These are phyloP conservation scores for Champsocephalus gunnari DNA, from an alignment of 2,797 vertebrate species.

Conservation along the genomic window DNA sequence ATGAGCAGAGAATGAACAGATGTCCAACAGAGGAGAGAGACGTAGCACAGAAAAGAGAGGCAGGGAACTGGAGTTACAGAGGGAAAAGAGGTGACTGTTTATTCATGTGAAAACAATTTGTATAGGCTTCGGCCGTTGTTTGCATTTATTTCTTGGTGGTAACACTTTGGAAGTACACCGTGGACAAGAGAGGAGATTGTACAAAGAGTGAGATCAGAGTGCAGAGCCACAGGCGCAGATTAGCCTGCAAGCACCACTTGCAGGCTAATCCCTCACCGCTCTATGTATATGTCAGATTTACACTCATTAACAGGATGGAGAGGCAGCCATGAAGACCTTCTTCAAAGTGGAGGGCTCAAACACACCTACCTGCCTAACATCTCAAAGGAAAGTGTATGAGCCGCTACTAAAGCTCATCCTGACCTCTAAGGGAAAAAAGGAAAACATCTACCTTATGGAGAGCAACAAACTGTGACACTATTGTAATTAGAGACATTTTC, in stretches of 20 bases:
- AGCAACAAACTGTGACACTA: slow-evolving; percentile 41
- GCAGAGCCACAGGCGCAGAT: slow-evolving; percentile 36
- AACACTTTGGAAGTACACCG: slow-evolving; percentile 18
- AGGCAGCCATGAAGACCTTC: slow-evolving; percentile 30
- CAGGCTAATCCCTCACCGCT: slow-evolving; percentile 59
- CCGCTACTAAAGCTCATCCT: slow-evolving; percentile 35
- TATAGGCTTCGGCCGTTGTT: slow-evolving; percentile 3
- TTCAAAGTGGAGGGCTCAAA: slow-evolving; percentile 44
- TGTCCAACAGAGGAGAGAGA: slow-evolving; percentile 55
- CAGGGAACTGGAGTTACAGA: slow-evolving; percentile 26
- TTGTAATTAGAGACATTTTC: slow-evolving; percentile 34
- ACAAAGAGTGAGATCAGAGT: slow-evolving; percentile 60
- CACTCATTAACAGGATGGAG: slow-evolving; percentile 57
- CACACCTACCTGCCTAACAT: slow-evolving; percentile 39
- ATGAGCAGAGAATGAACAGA: slow-evolving; percentile 65
- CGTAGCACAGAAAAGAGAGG: slow-evolving; percentile 24
- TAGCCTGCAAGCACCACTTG: slow-evolving; percentile 63
- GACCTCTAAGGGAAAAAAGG: slow-evolving; percentile 26
- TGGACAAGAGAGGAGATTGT: slow-evolving; percentile 37
- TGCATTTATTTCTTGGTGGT: slow-evolving; percentile 3
- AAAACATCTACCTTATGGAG: slow-evolving; percentile 22
- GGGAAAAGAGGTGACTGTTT: not conserved
- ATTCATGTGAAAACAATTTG: slow-evolving; percentile 17
- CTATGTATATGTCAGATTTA: slow-evolving; percentile 64
- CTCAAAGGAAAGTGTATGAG: slow-evolving; percentile 46